These are phyloP conservation scores for Cuculus canorus DNA, from an alignment of 2,797 vertebrate genomes.

Conservation along the genomic window DNA sequence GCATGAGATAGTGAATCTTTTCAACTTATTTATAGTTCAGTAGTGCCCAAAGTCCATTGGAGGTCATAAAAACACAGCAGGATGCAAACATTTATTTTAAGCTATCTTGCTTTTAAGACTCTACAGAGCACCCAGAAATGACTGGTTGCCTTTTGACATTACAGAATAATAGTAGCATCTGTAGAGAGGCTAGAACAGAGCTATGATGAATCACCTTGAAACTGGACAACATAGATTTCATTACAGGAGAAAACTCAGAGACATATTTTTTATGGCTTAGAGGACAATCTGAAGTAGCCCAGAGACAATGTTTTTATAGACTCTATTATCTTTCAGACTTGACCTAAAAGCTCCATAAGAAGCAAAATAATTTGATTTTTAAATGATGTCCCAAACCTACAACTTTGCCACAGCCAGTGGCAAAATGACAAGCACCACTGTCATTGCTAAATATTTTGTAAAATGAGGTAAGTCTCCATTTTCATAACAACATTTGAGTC, in stretches of 20 bases:
- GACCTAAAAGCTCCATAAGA: conserved; percentile 75
- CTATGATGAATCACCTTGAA: not conserved
- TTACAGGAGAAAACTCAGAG: conserved; percentile 29
- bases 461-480: conserved; percentile 61
- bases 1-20: not conserved
- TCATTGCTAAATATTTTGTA: conserved; percentile 59
- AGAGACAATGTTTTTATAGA: conserved; percentile 78
- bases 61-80: not conserved
- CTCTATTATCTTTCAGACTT: conserved; percentile 68
- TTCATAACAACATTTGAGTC: conserved; percentile 41
- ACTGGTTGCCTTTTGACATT: not conserved
- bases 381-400: conserved; percentile 43
- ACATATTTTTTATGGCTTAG: conserved; percentile 78
- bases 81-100: conserved; percentile 23
- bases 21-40: not conserved
- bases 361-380: conserved; percentile 69
- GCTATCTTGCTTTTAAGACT: not conserved
- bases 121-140: not conserved
- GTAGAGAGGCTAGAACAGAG: not conserved
- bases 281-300: conserved; percentile 76
- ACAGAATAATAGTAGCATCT: not conserved
- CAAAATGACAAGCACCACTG: not conserved
- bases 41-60: not conserved
- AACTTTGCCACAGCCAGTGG: conserved; percentile 42
- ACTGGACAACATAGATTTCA: conserved; percentile 47